These are phyloP conservation scores for Coracopsis vasa DNA, from an alignment of 2,113 vertebrate species.

Conservation along the genomic window DNA sequence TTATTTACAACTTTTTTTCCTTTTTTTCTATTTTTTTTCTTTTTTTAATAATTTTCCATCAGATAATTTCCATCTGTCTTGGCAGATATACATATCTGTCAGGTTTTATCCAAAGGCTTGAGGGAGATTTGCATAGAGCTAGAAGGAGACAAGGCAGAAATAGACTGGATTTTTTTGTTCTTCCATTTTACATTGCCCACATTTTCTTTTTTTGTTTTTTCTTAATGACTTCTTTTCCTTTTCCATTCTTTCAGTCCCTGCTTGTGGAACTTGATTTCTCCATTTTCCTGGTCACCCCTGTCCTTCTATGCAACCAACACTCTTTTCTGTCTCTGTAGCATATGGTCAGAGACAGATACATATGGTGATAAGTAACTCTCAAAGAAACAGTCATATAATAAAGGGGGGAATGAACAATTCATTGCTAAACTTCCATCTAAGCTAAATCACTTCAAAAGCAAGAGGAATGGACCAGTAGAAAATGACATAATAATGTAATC, in stretches of 20 bases:
- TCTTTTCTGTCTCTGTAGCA: neutral
- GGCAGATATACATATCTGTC: neutral
- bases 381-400: neutral
- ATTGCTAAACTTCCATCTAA: neutral
- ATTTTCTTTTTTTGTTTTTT: neutral
- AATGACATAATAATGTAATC: neutral
- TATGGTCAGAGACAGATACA: neutral
- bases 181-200: neutral
- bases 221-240: neutral
- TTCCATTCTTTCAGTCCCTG: neutral
- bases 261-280: neutral
- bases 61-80: neutral
- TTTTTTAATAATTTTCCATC: neutral
- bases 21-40: neutral
- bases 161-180: neutral
- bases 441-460: neutral
- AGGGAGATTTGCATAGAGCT: neutral
- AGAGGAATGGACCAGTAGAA: neutral
- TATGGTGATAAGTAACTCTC: neutral
- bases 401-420: neutral
- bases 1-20: neutral
- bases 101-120: neutral
- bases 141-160: neutral
- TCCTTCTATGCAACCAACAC: neutral
- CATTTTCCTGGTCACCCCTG: neutral